A percentile compares a stretch with the other conserved stretches of the same genome.
phyloP scores from a whole-genome alignment of 2,888 invertebrate genomes.

The Idaea straminata region DNA sequence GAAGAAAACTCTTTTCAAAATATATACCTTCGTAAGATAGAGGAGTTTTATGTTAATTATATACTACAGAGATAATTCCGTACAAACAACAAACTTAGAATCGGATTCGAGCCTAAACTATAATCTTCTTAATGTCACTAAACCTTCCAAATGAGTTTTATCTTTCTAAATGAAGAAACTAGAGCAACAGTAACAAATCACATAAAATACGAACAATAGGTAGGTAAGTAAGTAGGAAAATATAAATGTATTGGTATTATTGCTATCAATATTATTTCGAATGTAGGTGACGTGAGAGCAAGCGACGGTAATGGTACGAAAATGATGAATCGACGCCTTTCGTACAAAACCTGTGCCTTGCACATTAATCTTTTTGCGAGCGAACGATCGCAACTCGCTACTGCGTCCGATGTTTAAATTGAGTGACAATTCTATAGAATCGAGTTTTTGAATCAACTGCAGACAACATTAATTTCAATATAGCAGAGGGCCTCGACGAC shows the following conservation, averaged over 20 bases:
- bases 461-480: not conserved
- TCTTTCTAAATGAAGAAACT: not conserved
- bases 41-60: not conserved
- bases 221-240: slow-evolving; percentile 3
- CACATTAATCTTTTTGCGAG: slow-evolving; percentile 24
- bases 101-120: not conserved
- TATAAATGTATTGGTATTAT: slow-evolving; percentile 21
- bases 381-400: slow-evolving; percentile 5
- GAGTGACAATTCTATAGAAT: not conserved
- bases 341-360: slow-evolving; percentile 13
- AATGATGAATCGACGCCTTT: slow-evolving; percentile 50
- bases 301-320: slow-evolving; percentile 56
- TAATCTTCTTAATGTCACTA: not conserved
- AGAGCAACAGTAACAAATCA: not conserved
- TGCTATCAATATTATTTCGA: slow-evolving; percentile 23
- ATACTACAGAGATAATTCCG: not conserved
- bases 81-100: slow-evolving; percentile 1
- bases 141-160: not conserved
- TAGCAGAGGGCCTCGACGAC: no score
- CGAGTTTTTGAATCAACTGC: not conserved
- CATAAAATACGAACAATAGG: not conserved
- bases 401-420: not conserved
- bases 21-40: not conserved
- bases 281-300: slow-evolving; percentile 21
- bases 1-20: not conserved